A percentile compares a stretch with the other conserved stretches of the same genome.
phyloP scores from a whole-genome alignment of 1,140 invertebrate genomes.

The Helicoverpa zea region DNA sequence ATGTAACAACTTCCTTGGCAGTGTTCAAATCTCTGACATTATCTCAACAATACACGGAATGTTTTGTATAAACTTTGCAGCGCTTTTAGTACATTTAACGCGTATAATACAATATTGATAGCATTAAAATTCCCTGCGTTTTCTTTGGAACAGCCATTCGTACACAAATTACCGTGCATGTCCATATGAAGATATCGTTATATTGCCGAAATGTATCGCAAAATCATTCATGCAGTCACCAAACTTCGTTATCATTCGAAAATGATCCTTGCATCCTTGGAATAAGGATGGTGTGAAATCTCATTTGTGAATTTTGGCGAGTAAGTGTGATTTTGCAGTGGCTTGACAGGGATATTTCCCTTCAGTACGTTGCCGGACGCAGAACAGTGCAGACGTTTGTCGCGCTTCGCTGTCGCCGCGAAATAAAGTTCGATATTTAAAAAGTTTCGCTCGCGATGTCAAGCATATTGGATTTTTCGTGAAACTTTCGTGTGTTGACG shows the following conservation, averaged over 20 bases:
- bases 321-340: not conserved
- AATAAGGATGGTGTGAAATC: not conserved
- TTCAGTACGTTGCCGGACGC: conserved; percentile 46
- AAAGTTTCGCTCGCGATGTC: conserved; percentile 45
- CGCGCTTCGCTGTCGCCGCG: conserved; percentile 15
- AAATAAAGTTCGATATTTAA: conserved; percentile 46
- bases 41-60: conserved; percentile 1
- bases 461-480: conserved; percentile 46
- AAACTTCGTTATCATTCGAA: not conserved
- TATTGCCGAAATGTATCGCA: conserved; percentile 62
- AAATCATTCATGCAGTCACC: conserved; percentile 25
- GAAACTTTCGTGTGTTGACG: conserved; percentile 31
- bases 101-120: conserved; percentile 35
- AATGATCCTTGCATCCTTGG: not conserved
- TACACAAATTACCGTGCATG: conserved; percentile 71
- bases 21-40: conserved; percentile 21
- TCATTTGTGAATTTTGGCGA: not conserved
- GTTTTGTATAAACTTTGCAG: conserved; percentile 12
- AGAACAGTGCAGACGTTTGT: conserved; percentile 11
- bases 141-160: conserved; percentile 56
- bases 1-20: conserved; percentile 13
- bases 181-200: conserved; percentile 65
- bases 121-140: conserved; percentile 51
- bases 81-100: conserved; percentile 22
- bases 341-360: conserved; percentile 43